phyloP scores from a whole-genome alignment of 1,140 invertebrate species.

The Tribolium castaneum region DNA sequence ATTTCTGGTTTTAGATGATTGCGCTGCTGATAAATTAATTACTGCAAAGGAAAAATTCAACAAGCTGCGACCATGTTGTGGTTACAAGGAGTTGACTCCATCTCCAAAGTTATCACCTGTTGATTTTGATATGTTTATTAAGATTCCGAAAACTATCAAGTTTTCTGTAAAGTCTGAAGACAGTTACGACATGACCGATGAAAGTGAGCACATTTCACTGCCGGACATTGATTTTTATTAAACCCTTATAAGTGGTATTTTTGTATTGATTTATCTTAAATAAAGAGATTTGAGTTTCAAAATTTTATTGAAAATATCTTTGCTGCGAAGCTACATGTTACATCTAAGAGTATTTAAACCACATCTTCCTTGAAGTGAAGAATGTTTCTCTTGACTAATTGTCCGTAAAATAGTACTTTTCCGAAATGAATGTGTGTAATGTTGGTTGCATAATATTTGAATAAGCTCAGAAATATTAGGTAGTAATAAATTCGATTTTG shows the following conservation, averaged over 20 bases:
- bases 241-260: neutral
- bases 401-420: no score
- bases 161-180: neutral
- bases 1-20: constrained; percentile 25
- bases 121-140: constrained; percentile 27
- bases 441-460: no score
- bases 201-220: neutral
- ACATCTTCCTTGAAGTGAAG: no score
- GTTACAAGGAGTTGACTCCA: constrained; percentile 9
- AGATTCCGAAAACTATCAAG: constrained; percentile 3
- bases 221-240: constrained; percentile 22
- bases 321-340: neutral
- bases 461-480: no score
- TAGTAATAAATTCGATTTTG: no score
- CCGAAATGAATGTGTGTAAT: no score
- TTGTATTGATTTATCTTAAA: neutral
- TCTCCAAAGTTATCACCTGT: constrained; percentile 15
- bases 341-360: no score
- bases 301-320: neutral
- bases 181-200: neutral
- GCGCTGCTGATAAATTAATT: neutral
- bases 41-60: constrained; percentile 11
- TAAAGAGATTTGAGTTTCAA: neutral
- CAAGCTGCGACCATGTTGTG: constrained; percentile 28
- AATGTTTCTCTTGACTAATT: no score